phyloP scores from a whole-genome alignment of 2,113 vertebrate genomes.

The Hassar affinis region DNA sequence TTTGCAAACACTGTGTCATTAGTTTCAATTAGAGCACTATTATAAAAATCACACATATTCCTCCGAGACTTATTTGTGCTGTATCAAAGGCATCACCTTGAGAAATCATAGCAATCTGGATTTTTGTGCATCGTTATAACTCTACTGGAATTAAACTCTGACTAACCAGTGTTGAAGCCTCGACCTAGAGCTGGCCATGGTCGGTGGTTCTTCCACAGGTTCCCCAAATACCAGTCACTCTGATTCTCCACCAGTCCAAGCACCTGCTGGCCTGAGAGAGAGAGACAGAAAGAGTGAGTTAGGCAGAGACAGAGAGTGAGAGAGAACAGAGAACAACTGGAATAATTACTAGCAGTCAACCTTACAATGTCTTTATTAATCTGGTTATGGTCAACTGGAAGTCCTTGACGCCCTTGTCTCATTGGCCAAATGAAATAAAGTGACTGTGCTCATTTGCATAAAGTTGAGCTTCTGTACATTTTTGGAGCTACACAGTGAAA shows the following conservation, averaged over 20 bases:
- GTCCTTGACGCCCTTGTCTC: not conserved
- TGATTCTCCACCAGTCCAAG: slow-evolving; percentile 98
- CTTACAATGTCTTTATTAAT: not conserved
- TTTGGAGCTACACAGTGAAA: not conserved
- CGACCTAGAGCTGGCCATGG: slow-evolving; percentile 94
- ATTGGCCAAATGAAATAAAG: not conserved
- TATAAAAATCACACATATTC: not conserved
- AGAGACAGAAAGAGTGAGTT: slow-evolving; percentile 8
- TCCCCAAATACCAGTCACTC: slow-evolving; percentile 98
- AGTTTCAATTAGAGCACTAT: not conserved
- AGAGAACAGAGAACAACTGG: not conserved
- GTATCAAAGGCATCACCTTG: not conserved
- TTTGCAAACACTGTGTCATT: not conserved
- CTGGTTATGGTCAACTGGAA: not conserved
- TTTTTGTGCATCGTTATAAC: not conserved
- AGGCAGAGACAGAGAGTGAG: not conserved
- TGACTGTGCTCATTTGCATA: not conserved
- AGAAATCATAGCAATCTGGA: not conserved
- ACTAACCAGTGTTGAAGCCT: slow-evolving; percentile 94
- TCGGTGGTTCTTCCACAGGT: slow-evolving; percentile 98
- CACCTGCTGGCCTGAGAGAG: slow-evolving; percentile 88
- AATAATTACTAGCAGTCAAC: not conserved
- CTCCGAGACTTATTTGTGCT: not conserved
- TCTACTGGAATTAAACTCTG: not conserved
- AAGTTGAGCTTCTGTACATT: not conserved